Base-by-base conservation (phyloP, 2,113 vertebrate species). In the Anhinga anhinga region DNA sequence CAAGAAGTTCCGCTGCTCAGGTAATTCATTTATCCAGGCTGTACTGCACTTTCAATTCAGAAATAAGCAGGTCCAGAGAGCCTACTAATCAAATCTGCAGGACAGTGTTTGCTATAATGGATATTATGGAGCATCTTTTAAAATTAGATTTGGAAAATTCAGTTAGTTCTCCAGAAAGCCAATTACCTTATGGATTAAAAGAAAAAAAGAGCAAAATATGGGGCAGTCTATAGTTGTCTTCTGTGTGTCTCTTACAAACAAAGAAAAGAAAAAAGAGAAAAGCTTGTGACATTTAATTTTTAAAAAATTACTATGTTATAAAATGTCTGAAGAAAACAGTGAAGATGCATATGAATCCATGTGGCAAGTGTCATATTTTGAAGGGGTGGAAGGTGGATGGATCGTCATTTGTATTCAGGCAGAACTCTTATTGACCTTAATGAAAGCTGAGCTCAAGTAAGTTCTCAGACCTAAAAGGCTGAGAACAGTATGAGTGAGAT, bases 1-100 rank as follows among this genome's bases (percentile, higher is more conserved):
- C 98, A 99, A 99, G 98, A 99, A 99, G 99, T 99, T 99, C 99
- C 99, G 99, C 98, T 99, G 99, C 98, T 99, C 99, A 99, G 99
- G 99, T 99, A 99, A 98, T 98, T 97, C 92, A 71, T 96, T 98
- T 98, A 98, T 16, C 52, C 92, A 16, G 96, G 85, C 93, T 91
- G 93, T 91, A 85, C 97, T 96, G 97, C 95, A 59, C 98, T 92
- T 95, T 94, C 93, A 65, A 84, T 74, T 94, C 95, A 45, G 84
- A 95, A 94, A 80, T 55, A 93, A 97, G 98, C 98, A 90, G 98
- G 88, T 96, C 97, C 96, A 77, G 96, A 97, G 98, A 97, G 98
- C 96, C 97, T 80, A 1, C 55, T 98, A 98, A 98, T 98, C 96
- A 17, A 97, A 98, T 98, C 98, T 98, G 96, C 92, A 90, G 96